Evolutionary conservation across 2,888 invertebrate species (phyloP), one percentile per base, ranked within the genome.

Genomic region (Drosophila percnosoma): DNA sequence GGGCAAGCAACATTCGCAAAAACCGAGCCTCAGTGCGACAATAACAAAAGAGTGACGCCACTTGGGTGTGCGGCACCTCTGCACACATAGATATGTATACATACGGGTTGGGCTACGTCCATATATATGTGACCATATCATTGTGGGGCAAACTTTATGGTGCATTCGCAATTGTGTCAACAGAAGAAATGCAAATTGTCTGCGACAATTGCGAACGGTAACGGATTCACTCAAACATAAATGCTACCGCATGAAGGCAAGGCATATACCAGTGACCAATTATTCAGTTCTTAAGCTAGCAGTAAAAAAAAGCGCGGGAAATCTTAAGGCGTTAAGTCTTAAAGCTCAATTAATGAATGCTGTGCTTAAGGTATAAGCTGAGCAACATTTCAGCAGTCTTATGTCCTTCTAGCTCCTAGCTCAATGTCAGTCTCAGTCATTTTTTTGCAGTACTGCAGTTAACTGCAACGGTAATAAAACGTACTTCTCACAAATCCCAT

Each of bases 141-240:
- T 70, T 70, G 58, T 57, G 55, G 49, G 31, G 36, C 61, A 61
- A 75, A 71, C 60, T 68, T 75, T 76, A 68, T 62, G 67, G 52
- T 58, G 78, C 68, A 68, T 40, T 65, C 64, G 53, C 68, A 78
- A 73, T 65, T 70, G 79, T 73, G 70, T 52, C 69, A 74, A 68
- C 79, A 73, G 58, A 67, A 73, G 66, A 67, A 82, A 78, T 82
- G 69, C 45, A 74, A 73, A 68, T 82, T 66, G 53, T 58, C 67
- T 69, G 60, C 52, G 52, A 45, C 68, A 71, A 72, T 78, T 53
- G 64, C 59, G 65, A 62, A 18, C 62, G 65, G 59, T 42, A 83
- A 68, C 58, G 49, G 69, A 68, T 59, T 73, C 73, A 66, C 62
- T 68, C 65, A 68, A 65, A 69, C 45, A 63, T 75, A 69, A 75